phyloP scores from a whole-genome alignment of 2,888 invertebrate genomes.

The Hoplodrina ambigua region DNA sequence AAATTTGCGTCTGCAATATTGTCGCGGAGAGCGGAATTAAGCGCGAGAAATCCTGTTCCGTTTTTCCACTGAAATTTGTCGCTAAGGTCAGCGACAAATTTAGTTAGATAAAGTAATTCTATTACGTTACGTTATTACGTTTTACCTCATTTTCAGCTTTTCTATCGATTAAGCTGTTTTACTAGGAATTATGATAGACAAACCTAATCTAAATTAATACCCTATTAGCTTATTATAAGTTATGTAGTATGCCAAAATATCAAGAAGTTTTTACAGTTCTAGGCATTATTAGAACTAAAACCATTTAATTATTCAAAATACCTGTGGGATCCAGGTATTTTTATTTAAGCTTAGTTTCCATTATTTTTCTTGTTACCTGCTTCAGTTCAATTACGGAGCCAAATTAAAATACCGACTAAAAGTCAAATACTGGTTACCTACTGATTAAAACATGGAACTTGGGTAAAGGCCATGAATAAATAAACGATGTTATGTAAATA shows the following conservation, averaged over 20 bases:
- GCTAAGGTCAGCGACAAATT: too few species aligned
- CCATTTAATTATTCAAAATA: neutral
- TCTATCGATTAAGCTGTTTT: neutral
- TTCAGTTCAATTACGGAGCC: neutral
- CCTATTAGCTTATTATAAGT: neutral
- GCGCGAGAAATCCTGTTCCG: neutral
- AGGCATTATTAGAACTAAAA: neutral
- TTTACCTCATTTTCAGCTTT: neutral
- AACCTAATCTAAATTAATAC: neutral
- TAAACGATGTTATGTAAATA: slow-evolving; percentile 30
- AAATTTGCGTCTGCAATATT: neutral
- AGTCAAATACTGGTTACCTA: slow-evolving; percentile 20
- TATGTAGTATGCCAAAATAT: too few species aligned
- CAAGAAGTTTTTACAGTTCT: neutral
- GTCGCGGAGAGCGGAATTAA: neutral
- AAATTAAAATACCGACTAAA: slow-evolving; percentile 17
- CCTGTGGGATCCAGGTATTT: slow-evolving; percentile 6
- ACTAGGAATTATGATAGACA: neutral
- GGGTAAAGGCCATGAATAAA: slow-evolving; percentile 24
- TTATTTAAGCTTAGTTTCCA: neutral
- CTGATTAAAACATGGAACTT: slow-evolving; percentile 39
- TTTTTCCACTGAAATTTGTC: neutral
- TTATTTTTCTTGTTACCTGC: neutral
- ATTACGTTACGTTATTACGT: neutral
- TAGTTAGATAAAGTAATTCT: neutral